Conservation (phyloP, 2,888 invertebrate genomes). For the Nymphalis polychloros region DNA sequence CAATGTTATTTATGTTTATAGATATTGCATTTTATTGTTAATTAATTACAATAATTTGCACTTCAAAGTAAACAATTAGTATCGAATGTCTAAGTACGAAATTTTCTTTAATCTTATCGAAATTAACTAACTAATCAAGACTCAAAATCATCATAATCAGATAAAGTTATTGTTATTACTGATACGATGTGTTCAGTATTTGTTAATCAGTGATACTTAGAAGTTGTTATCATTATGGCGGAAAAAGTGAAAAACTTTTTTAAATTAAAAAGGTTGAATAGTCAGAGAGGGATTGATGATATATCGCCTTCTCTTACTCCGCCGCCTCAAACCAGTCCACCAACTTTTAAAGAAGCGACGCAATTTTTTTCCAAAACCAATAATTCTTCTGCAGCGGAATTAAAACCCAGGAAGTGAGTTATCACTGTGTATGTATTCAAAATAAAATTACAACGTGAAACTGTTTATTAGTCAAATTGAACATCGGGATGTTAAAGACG, state of each 20-base stretch:
- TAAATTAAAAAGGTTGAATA: slow-evolving; percentile 63
- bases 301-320: slow-evolving; percentile 35
- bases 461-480: no score
- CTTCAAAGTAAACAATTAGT: slow-evolving; percentile 1
- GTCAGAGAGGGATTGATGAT: slow-evolving; percentile 50
- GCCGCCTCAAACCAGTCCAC: slow-evolving; percentile 37
- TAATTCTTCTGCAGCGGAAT: slow-evolving; percentile 45
- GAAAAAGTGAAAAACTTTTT: slow-evolving; percentile 71
- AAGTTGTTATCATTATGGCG: slow-evolving; percentile 50
- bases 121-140: slow-evolving; percentile 34
- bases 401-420: slow-evolving; percentile 62
- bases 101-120: slow-evolving; percentile 38
- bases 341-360: slow-evolving; percentile 40
- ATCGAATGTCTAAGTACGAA: slow-evolving; percentile 1
- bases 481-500: no score
- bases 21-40: no score
- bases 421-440: no score
- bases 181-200: slow-evolving; percentile 30
- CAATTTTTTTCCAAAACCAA: slow-evolving; percentile 32
- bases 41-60: not conserved
- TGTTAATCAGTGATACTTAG: slow-evolving; percentile 19
- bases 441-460: no score
- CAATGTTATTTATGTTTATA: no score
- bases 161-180: slow-evolving; percentile 34
- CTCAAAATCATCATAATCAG: slow-evolving; percentile 36